phyloP scores from a whole-genome alignment of 2,797 vertebrate species.

The Eutrigla gurnardus region DNA sequence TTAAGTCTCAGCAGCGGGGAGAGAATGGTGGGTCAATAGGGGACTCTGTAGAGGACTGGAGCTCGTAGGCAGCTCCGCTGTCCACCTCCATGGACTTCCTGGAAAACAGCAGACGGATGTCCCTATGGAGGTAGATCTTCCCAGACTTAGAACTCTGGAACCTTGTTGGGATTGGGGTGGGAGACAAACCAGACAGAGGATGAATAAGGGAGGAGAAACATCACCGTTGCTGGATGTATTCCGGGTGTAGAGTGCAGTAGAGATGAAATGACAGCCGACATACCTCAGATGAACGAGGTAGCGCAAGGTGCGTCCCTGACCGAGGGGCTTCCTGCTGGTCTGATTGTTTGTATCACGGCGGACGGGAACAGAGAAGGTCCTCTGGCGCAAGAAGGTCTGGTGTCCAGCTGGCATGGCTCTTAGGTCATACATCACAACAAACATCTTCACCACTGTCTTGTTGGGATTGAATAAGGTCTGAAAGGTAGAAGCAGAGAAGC shows the following conservation, averaged over 20 bases:
- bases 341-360: constrained; percentile 91
- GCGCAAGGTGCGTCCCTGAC: constrained; percentile 94
- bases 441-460: constrained; percentile 99
- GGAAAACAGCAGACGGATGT: constrained; percentile 98
- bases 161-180: constrained; percentile 79
- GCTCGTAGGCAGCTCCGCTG: constrained; percentile 98
- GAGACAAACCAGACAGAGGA: not conserved
- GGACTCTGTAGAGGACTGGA: constrained; percentile 97
- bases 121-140: constrained; percentile 99
- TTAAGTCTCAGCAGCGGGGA: constrained; percentile 89
- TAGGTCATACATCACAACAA: constrained; percentile 98
- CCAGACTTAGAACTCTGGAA: constrained; percentile 99
- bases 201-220: constrained; percentile 10
- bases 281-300: constrained; percentile 99
- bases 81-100: constrained; percentile 99
- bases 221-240: not conserved
- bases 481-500: constrained; percentile 35
- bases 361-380: constrained; percentile 98
- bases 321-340: constrained; percentile 87
- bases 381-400: constrained; percentile 99
- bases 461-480: constrained; percentile 99
- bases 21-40: constrained; percentile 97
- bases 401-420: constrained; percentile 98
- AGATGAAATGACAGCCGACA: constrained; percentile 16
- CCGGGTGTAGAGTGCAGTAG: not conserved